Conservation (phyloP, 2,888 invertebrate species). For the Spodoptera littoralis region DNA sequence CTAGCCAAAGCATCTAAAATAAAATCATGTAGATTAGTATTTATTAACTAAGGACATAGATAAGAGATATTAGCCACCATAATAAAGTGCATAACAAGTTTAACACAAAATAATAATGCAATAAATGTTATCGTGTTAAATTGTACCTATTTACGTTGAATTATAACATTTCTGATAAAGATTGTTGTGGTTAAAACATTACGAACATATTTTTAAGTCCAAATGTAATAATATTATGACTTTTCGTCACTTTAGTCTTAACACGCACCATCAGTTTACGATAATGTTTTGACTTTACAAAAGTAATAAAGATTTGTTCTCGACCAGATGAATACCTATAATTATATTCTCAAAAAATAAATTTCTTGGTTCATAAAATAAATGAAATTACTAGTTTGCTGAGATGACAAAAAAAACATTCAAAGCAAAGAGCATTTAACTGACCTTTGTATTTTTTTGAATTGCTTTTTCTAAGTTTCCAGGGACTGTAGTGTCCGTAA, state of each 20-base stretch:
- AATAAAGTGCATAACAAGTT: no score
- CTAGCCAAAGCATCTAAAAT: constrained; percentile 95
- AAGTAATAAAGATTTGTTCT: not conserved
- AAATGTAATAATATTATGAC: constrained; percentile 50
- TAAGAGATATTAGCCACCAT: no score
- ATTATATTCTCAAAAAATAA: no score
- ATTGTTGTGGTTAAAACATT: constrained; percentile 85
- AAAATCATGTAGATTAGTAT: constrained; percentile 16
- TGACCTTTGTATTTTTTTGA: constrained; percentile 95
- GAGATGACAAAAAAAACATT: not conserved
- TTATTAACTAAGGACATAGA: not conserved
- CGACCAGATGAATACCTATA: no score
- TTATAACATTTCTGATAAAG: constrained; percentile 55
- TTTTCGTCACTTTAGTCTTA: constrained; percentile 50
- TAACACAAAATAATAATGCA: constrained; percentile 28
- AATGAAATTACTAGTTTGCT: no score
- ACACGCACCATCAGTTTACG: constrained; percentile 26
- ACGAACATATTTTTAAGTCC: constrained; percentile 23
- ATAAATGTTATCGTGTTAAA: constrained; percentile 43
- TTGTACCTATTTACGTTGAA: constrained; percentile 46
- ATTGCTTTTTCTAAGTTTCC: constrained; percentile 91
- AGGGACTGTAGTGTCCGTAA: constrained; percentile 93
- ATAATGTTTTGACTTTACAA: constrained; percentile 18
- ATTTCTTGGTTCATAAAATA: no score
- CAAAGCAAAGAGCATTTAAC: not conserved